Evolutionary conservation across 1,140 invertebrate species (phyloP).

Genomic region (Achatina immaculata): DNA sequence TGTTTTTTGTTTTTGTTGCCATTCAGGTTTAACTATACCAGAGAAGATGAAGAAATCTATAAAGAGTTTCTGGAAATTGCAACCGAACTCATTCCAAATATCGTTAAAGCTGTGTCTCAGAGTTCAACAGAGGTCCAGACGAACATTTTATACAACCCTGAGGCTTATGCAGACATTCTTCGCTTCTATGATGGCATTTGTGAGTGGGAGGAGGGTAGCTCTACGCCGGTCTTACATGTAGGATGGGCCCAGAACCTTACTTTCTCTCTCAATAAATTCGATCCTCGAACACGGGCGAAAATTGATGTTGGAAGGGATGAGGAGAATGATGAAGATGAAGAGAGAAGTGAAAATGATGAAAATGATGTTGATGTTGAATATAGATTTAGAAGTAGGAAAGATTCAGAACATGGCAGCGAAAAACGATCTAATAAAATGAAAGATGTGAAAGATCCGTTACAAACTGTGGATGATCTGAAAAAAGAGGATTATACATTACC

Average conservation of each 20-base stretch:
- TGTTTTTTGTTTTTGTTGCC: conserved; percentile 18
- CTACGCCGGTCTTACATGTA: conserved; percentile 94
- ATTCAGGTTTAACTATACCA: conserved; percentile 90
- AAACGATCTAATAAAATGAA: conserved; percentile 9
- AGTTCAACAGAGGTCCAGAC: conserved; percentile 49
- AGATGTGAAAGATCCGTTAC: conserved; percentile 34
- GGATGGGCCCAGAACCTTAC: conserved; percentile 96
- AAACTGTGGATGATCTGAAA: conserved; percentile 13
- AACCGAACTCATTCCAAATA: conserved; percentile 92
- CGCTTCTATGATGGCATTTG: conserved; percentile 97
- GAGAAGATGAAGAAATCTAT: conserved; percentile 94
- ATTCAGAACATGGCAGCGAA: conserved; percentile 42
- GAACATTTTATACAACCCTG: conserved; percentile 84
- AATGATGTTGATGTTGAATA: conserved; percentile 41
- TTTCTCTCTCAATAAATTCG: conserved; percentile 94
- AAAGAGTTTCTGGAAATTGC: conserved; percentile 97
- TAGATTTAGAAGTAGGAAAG: neutral
- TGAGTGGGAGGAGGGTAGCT: conserved; percentile 95
- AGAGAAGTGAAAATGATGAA: conserved; percentile 50
- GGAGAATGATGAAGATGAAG: conserved; percentile 54
- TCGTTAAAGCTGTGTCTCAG: conserved; percentile 84
- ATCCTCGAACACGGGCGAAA: conserved; percentile 84
- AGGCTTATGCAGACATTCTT: conserved; percentile 90
- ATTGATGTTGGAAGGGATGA: conserved; percentile 64
- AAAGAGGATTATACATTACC: neutral